A percentile compares a stretch with the other conserved stretches of the same genome.
Evolutionary conservation across 1,140 invertebrate species (phyloP).

Genomic region (Drosophila guanche): DNA sequence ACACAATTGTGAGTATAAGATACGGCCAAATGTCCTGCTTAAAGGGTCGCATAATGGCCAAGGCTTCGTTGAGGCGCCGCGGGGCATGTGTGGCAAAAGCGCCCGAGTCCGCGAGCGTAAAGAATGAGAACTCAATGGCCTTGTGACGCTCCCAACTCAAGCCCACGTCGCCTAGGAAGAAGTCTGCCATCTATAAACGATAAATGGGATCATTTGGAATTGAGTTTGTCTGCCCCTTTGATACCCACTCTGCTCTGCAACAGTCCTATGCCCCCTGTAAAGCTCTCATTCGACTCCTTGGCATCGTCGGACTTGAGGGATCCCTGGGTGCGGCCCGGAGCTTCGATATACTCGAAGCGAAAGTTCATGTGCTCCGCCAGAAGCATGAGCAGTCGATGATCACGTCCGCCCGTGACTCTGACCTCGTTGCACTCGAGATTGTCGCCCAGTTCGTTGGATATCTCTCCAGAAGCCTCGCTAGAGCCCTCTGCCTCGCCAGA

Average conservation of each 20-base stretch:
- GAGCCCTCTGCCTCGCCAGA: not conserved
- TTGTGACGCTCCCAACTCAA: constrained; percentile 88
- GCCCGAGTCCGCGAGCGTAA: constrained; percentile 88
- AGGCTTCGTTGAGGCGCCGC: constrained; percentile 87
- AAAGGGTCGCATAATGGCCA: constrained; percentile 88
- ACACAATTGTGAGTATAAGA: constrained; percentile 84
- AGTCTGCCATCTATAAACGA: constrained; percentile 86
- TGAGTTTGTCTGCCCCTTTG: not conserved
- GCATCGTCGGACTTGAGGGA: constrained; percentile 84
- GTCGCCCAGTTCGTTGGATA: not conserved
- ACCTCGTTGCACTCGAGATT: constrained; percentile 83
- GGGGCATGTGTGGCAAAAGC: constrained; percentile 89
- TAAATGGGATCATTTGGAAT: not conserved
- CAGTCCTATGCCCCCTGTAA: constrained; percentile 88
- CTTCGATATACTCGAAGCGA: constrained; percentile 87
- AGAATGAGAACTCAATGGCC: constrained; percentile 88
- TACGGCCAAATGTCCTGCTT: constrained; percentile 87
- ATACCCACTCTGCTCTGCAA: constrained; percentile 86
- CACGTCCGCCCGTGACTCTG: constrained; percentile 87
- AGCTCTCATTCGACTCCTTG: constrained; percentile 86
- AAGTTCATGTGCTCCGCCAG: constrained; percentile 88
- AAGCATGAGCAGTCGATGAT: constrained; percentile 87
- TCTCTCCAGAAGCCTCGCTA: no score
- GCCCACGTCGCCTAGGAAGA: constrained; percentile 88
- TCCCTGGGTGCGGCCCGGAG: constrained; percentile 88